These are phyloP conservation scores for Pterocles gutturalis DNA, from an alignment of 2,113 vertebrate species.

Conservation along the genomic window DNA sequence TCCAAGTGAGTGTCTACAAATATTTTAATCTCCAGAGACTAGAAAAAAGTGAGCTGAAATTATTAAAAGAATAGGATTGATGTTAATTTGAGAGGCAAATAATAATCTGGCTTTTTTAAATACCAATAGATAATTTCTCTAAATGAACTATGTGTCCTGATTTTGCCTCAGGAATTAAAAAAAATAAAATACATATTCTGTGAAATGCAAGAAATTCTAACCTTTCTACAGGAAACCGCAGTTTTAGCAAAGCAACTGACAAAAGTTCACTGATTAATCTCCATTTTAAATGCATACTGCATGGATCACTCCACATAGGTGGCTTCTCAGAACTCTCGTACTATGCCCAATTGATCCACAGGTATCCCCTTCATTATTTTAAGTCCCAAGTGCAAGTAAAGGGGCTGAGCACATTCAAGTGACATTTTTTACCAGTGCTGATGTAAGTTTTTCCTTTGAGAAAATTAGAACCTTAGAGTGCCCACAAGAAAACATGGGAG, in stretches of 20 bases:
- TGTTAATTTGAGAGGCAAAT: neutral
- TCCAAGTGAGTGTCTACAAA: neutral
- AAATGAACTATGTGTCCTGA: neutral
- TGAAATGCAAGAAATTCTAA: neutral
- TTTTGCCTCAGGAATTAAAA: neutral
- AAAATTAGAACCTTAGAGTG: neutral
- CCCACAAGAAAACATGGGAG: neutral
- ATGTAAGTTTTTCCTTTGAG: neutral
- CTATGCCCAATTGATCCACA: neutral
- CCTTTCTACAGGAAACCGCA: neutral
- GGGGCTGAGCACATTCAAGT: neutral
- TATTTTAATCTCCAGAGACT: neutral
- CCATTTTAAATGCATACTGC: rapidly evolving
- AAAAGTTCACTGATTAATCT: neutral
- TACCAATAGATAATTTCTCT: neutral
- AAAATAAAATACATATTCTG: neutral
- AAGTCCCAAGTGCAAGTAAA: neutral
- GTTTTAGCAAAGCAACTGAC: neutral
- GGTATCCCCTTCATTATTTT: neutral
- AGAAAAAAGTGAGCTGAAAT: neutral
- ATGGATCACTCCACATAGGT: rapidly evolving
- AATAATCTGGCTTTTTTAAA: neutral
- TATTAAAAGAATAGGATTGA: neutral
- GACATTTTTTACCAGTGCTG: neutral
- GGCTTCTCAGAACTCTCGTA: neutral